Percentiles rank a stretch among this genome's conserved stretches.
These are phyloP conservation scores for Aleiodes leptofemur DNA, from an alignment of 2,888 invertebrate genomes.

Conservation along the genomic window DNA sequence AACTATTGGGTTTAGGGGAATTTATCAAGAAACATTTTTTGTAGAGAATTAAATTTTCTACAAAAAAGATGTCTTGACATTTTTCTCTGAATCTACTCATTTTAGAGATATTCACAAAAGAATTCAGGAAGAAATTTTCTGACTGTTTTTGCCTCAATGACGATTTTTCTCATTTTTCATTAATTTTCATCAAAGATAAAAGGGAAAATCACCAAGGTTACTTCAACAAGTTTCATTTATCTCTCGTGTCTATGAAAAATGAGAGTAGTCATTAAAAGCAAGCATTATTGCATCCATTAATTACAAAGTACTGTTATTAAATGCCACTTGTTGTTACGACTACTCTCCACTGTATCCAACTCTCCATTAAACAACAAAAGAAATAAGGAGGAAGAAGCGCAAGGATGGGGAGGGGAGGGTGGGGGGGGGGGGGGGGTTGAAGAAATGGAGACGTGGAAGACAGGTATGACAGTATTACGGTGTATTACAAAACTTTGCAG, in stretches of 20 bases:
- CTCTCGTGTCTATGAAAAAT: background rate
- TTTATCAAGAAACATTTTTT: no score
- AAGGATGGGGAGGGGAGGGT: no score
- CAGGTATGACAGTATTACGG: background rate
- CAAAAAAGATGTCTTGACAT: no score
- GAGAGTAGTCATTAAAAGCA: constrained; percentile 1
- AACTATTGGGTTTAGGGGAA: no score
- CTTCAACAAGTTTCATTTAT: background rate
- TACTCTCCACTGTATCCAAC: constrained; percentile 3
- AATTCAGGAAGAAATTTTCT: no score
- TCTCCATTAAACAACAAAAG: no score
- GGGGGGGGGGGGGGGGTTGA: no score
- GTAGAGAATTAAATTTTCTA: no score
- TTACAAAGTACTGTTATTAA: constrained; percentile 10
- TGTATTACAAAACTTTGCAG: background rate
- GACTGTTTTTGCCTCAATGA: no score
- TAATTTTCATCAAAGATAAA: background rate
- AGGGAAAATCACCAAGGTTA: constrained; percentile 3
- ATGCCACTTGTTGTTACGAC: constrained; percentile 5
- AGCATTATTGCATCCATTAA: constrained; percentile 23
- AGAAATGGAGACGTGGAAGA: background rate
- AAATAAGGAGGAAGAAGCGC: background rate
- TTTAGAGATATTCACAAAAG: no score
- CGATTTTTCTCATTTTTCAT: no score
- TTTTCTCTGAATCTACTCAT: no score